Evolutionary conservation across 2,113 vertebrate species (phyloP), one percentile per base, ranked within the genome.

Genomic region (Xiphophorus hellerii): DNA sequence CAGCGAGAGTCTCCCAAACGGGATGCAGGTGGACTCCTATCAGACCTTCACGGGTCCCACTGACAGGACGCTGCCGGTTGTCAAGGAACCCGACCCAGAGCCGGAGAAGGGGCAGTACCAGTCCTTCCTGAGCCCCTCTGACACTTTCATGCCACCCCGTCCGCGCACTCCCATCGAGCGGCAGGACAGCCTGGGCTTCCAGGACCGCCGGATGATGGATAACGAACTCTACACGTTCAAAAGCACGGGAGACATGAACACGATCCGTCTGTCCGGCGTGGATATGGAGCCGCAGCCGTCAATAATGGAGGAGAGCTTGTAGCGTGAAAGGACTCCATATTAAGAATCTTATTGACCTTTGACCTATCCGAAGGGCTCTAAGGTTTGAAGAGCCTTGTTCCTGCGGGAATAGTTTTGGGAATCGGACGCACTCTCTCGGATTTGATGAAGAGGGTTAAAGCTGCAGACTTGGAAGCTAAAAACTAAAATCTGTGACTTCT

Each of bases 181-280:
- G 4, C 64, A 93, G 85, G 90, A 93, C 69, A 94, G 94, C 72
- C 33, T 94, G 4, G 89, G 87, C 20, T 93, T 91, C 69, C 88
- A 92, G 72, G 93, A 95, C 84, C 84, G 90, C 70, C 86, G 69
- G 0, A 95, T 96, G 92, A 84, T 92, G 62, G 94, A 96, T 67
- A 96, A 93, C 0, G 95, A 96, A 30, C 86, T 94, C 5, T 96
- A 96, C 84, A 96, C 95, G 0, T 97, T 98, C 76, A 95, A 95
- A 77, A 91, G 64, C 82, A 85, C 30, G 0, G 90, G 88, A 0
- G 92, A 93, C 0, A 86, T 91, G 3, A 95, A 91, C 70, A 3
- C 77, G 0, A 92, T 94, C 63, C 90, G 93, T 54, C 90, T 96
- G 35, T 92, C 95, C 0, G 71, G 25, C 10, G 66, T 1, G 0